phyloP scores from a whole-genome alignment of 2,888 invertebrate genomes.

The Bibio marci region DNA sequence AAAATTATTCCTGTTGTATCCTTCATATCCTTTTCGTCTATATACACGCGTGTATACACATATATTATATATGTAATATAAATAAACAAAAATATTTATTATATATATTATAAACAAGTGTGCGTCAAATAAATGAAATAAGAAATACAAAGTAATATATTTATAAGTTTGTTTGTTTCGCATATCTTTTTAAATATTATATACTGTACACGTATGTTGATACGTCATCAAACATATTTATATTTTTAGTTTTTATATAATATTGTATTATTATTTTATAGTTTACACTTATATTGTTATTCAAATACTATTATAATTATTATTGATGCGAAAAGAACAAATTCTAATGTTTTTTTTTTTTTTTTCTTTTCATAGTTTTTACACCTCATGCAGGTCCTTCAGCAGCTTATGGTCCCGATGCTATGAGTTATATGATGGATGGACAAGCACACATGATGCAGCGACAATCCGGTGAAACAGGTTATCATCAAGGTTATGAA shows the following conservation, averaged over 20 bases:
- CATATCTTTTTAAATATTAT: too few species aligned
- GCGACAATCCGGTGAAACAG: conserved; percentile 81
- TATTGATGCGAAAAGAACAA: conserved; percentile 9
- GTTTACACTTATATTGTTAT: not conserved
- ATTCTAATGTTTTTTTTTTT: conserved; percentile 5
- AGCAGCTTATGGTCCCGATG: conserved; percentile 92
- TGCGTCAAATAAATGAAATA: too few species aligned
- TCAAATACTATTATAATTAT: not conserved
- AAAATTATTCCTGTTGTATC: too few species aligned
- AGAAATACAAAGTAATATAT: too few species aligned
- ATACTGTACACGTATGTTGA: too few species aligned
- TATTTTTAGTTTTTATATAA: not conserved
- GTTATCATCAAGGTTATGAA: conserved; percentile 84
- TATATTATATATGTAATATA: too few species aligned
- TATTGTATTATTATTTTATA: not conserved
- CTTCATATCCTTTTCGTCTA: too few species aligned
- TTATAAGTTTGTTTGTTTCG: too few species aligned
- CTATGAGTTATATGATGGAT: conserved; percentile 97
- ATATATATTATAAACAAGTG: too few species aligned
- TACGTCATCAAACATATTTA: too few species aligned
- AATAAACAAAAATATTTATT: too few species aligned
- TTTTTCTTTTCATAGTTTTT: conserved; percentile 43
- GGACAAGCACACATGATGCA: conserved; percentile 92
- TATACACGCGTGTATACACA: too few species aligned
- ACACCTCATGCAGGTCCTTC: conserved; percentile 87